Evolutionary conservation across 2,113 vertebrate genomes (phyloP).

Genomic region (Gavia stellata): DNA sequence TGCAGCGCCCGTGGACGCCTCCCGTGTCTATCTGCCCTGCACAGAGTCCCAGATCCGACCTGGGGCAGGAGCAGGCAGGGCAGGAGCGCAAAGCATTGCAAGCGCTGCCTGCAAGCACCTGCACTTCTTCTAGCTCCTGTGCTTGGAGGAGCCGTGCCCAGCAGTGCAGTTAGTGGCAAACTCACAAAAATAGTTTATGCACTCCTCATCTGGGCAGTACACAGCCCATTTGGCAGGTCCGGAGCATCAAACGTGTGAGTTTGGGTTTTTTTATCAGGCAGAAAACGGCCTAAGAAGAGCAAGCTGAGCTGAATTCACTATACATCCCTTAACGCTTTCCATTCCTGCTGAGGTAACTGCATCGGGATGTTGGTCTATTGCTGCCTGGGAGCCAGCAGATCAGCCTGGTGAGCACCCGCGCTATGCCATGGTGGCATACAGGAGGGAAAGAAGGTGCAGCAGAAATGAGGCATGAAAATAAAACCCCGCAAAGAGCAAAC

Average conservation of each 20-base stretch:
- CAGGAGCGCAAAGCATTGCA: background rate
- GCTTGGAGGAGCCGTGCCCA: background rate
- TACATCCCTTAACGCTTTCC: background rate
- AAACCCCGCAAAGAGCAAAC: background rate
- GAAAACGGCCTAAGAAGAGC: background rate
- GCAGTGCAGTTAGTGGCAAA: background rate
- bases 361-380: background rate
- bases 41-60: too few relatives aligned
- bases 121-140: background rate
- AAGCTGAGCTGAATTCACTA: background rate
- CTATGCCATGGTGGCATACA: accelerated
- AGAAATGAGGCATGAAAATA: background rate
- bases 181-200: background rate
- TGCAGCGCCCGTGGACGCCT: accelerated
- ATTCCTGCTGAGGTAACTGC: background rate
- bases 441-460: background rate
- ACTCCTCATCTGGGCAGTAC: background rate
- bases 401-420: background rate
- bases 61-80: background rate
- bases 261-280: background rate
- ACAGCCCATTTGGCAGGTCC: background rate
- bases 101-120: background rate
- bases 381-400: background rate
- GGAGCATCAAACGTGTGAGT: background rate
- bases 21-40: accelerated